phyloP scores from a whole-genome alignment of 2,888 invertebrate species.

The Calephelis perditalis region DNA sequence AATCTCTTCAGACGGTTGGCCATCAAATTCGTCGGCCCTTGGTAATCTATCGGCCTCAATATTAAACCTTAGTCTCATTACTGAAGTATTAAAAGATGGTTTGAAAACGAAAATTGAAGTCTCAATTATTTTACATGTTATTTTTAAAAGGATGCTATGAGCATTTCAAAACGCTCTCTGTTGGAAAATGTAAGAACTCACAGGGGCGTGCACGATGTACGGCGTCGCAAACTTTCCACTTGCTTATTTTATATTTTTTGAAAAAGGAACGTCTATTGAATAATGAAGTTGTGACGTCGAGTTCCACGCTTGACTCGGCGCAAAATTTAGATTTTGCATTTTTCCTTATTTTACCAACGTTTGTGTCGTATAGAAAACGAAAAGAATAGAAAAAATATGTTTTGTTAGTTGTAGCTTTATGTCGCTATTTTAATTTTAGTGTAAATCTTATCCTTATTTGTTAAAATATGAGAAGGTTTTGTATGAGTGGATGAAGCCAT shows the following conservation, averaged over 20 bases:
- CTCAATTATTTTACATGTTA: constrained; percentile 5
- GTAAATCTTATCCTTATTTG: too few relatives aligned
- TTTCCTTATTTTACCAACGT: too few relatives aligned
- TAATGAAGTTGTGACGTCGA: constrained; percentile 34
- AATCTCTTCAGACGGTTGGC: too few relatives aligned
- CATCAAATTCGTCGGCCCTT: too few relatives aligned
- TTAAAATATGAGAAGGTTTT: too few relatives aligned
- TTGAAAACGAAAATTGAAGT: constrained; percentile 10
- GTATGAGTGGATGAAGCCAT: too few relatives aligned
- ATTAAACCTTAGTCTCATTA: not conserved
- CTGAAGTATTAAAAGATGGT: not conserved
- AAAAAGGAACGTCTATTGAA: constrained; percentile 36
- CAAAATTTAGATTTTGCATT: constrained; percentile 13
- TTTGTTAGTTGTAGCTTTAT: too few relatives aligned
- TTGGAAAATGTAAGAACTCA: constrained; percentile 61
- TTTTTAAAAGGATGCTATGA: constrained; percentile 4
- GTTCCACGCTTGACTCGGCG: constrained; percentile 25
- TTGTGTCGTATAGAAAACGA: too few relatives aligned
- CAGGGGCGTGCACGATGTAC: constrained; percentile 46
- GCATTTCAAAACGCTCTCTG: constrained; percentile 42
- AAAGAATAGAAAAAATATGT: too few relatives aligned
- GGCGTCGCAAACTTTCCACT: constrained; percentile 44
- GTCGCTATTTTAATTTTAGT: too few relatives aligned
- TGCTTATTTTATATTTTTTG: constrained; percentile 37
- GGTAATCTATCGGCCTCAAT: too few relatives aligned